Evolutionary conservation across 2,113 vertebrate genomes (phyloP).

Genomic region (Brienomyrus longianalis): DNA sequence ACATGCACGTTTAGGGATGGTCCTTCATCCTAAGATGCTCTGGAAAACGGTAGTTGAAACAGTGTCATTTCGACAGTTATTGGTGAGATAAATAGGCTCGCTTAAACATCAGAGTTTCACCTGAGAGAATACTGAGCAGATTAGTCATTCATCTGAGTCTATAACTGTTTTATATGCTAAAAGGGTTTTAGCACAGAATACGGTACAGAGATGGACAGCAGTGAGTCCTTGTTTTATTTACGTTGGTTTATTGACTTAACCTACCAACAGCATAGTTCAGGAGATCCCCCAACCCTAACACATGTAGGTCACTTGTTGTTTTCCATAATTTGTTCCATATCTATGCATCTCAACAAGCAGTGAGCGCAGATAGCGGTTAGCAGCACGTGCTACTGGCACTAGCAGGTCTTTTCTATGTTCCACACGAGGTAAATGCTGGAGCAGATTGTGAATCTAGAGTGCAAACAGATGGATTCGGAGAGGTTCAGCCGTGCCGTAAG

Average conservation of each 20-base stretch:
- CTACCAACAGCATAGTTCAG: not conserved
- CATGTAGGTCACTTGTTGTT: not conserved
- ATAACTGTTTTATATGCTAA: not conserved
- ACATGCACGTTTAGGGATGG: not conserved
- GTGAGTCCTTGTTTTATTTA: not conserved
- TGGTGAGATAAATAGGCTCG: not conserved
- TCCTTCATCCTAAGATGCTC: not conserved
- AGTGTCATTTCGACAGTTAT: not conserved
- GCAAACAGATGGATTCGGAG: not conserved
- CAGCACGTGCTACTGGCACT: not conserved
- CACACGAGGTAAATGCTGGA: not conserved
- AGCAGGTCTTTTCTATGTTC: not conserved
- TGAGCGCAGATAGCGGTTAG: not conserved
- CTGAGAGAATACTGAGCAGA: not conserved
- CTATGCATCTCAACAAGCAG: not conserved
- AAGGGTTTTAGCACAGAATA: not conserved
- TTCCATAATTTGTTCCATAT: not conserved
- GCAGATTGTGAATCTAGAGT: slow-evolving; percentile 2
- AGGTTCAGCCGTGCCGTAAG: not conserved
- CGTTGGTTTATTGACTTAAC: not conserved
- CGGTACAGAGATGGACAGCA: not conserved
- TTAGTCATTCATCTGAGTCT: not conserved
- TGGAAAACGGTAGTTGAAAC: not conserved
- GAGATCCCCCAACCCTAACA: not conserved
- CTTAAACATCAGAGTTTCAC: not conserved